Evolutionary conservation across 1,140 invertebrate genomes (phyloP).

Genomic region (Drosophila serrata): DNA sequence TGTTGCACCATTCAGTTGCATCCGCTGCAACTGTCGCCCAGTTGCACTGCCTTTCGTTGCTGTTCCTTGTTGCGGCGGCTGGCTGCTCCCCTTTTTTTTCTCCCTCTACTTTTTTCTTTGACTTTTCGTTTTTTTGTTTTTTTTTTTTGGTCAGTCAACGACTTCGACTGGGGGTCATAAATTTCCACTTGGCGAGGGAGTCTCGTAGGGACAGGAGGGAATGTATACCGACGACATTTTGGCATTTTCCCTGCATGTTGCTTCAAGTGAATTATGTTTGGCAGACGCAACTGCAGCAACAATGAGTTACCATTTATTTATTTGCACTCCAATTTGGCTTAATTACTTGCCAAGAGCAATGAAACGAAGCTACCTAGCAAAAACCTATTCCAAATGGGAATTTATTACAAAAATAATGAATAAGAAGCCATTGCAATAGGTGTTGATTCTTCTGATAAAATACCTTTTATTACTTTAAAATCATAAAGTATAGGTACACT

Average conservation of each 20-base stretch:
- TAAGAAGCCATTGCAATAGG: background rate
- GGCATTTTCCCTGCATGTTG: constrained; percentile 75
- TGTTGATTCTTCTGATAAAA: background rate
- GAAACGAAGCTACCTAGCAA: no score
- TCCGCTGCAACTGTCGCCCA: constrained; percentile 55
- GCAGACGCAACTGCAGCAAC: constrained; percentile 49
- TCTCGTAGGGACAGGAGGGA: constrained; percentile 3
- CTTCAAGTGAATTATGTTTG: constrained; percentile 64
- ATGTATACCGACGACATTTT: constrained; percentile 64
- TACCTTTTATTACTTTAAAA: background rate
- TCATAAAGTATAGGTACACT: background rate
- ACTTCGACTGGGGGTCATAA: constrained; percentile 73
- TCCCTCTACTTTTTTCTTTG: constrained; percentile 21
- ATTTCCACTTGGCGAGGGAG: constrained; percentile 55
- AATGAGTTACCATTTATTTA: constrained; percentile 51
- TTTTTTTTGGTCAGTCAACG: constrained; percentile 48
- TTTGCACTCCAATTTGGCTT: constrained; percentile 56
- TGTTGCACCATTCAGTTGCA: constrained; percentile 68
- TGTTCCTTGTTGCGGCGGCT: constrained; percentile 47
- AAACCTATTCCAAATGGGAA: background rate
- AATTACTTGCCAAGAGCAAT: constrained; percentile 53
- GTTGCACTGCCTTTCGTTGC: constrained; percentile 11
- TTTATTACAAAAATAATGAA: background rate
- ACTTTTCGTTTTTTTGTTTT: constrained; percentile 53
- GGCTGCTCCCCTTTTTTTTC: constrained; percentile 59